Percentiles rank a stretch among this genome's conserved stretches.
phyloP scores from a whole-genome alignment of 2,888 invertebrate genomes.

The Cantharis lateralis region DNA sequence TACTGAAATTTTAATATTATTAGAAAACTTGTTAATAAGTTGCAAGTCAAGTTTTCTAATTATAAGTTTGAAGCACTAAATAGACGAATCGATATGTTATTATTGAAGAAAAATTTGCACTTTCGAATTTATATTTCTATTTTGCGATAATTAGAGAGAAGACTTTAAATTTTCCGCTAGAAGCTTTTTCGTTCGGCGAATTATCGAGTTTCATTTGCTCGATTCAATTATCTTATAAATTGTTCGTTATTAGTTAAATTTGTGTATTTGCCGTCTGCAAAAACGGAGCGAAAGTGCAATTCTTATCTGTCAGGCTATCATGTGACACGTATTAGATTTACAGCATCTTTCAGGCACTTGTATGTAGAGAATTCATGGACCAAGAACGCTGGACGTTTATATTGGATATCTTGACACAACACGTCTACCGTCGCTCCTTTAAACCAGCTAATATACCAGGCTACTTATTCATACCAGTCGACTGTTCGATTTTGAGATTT shows the following conservation, averaged over 20 bases:
- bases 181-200: background rate
- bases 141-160: background rate
- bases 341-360: slow-evolving; percentile 20
- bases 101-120: background rate
- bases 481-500: background rate
- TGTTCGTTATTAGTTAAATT: slow-evolving; percentile 1
- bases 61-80: background rate
- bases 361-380: slow-evolving; percentile 22
- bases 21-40: background rate
- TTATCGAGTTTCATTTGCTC: background rate
- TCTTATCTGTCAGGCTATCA: slow-evolving; percentile 27
- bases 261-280: background rate
- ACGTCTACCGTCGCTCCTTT: slow-evolving; percentile 25
- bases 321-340: slow-evolving; percentile 26
- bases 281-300: background rate
- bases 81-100: background rate
- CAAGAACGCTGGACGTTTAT: slow-evolving; percentile 22
- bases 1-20: background rate
- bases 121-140: background rate
- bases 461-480: slow-evolving; percentile 4
- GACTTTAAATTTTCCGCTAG: background rate
- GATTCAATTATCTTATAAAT: background rate
- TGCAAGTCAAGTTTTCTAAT: background rate
- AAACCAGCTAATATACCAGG: slow-evolving; percentile 24
- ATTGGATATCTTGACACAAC: slow-evolving; percentile 31